A percentile compares a stretch with the other conserved stretches of the same genome.
phyloP scores from a whole-genome alignment of 2,888 invertebrate species.

The Cactoblastis cactorum region DNA sequence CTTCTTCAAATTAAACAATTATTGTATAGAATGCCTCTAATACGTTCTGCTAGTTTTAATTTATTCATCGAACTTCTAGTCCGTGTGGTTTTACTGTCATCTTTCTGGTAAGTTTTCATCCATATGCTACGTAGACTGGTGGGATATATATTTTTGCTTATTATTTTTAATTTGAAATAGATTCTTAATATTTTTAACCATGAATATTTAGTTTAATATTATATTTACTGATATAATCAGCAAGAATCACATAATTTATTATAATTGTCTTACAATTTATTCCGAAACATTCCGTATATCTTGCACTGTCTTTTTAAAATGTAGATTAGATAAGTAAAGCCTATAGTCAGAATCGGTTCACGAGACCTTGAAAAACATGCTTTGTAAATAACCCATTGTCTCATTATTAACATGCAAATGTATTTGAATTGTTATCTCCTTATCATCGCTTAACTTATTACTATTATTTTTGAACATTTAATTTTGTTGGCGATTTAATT shows the following conservation, averaged over 20 bases:
- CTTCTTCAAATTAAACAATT: constrained; percentile 19
- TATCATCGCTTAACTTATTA: too few relatives aligned
- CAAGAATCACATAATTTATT: not conserved
- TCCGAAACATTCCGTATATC: not conserved
- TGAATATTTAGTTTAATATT: not conserved
- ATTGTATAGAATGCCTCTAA: constrained; percentile 55
- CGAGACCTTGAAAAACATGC: not conserved
- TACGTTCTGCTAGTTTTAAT: constrained; percentile 65
- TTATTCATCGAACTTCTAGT: constrained; percentile 73
- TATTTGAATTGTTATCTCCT: too few relatives aligned
- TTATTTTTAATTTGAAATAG: not conserved
- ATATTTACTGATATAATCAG: not conserved
- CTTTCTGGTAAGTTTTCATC: constrained; percentile 75
- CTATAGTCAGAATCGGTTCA: not conserved
- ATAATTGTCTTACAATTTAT: not conserved
- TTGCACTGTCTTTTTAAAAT: not conserved
- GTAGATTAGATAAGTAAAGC: not conserved
- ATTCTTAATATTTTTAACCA: not conserved
- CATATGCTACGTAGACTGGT: constrained; percentile 36
- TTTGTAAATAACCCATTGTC: too few relatives aligned
- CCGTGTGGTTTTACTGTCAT: constrained; percentile 64
- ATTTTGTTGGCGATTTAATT: too few relatives aligned
- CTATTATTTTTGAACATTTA: too few relatives aligned
- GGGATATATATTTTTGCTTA: not conserved
- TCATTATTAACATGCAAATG: too few relatives aligned